Base-by-base conservation (phyloP, 2,113 vertebrate genomes). In the Nanorana parkeri region DNA sequence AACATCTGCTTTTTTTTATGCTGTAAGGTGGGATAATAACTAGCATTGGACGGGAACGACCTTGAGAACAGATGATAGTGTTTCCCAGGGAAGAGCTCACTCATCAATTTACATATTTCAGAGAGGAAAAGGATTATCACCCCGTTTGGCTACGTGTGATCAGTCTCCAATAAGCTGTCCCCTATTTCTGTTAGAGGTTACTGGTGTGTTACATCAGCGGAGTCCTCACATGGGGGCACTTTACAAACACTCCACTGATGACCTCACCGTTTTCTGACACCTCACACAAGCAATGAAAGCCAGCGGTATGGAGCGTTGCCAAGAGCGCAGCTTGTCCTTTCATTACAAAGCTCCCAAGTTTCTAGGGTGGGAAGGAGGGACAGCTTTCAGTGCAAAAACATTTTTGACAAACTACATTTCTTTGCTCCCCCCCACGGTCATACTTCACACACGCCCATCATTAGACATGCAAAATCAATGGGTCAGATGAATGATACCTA, bases 241-340 rank as follows among this genome's bases (percentile, higher is more conserved):
- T 67, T 78, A 47, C 61, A 78, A 78, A 78, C 63, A 78, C 13
- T 19, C 11, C 20, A n/a, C 26, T 11, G 26, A 1, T 19, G 63
- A 67, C 17, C 63, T 51, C 10, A 20, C 19, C 28, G 63, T 20
- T 16, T 67, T 51, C 63, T 55, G 63, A n/a, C 24, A 15, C 17
- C 19, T n/a, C 0, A 5, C 15, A 17, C 6, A 66, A 16, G 63
- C 67, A 64, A 21, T 78, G 47, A 78, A 55, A 55, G 19, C 1
- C 17, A n/a, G 41, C 11, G 41, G 13, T 11, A 47, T 47, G 13
- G 13, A 47, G 13, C 41, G 32, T 5, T 36, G 32, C 32, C 32
- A 36, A 36, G 32, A 6, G 32, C 32, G 8, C 41, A 11, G 41
- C 41, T 47, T 47, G 41, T 47, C 6, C 32, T 36, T 6, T 36